A percentile compares a stretch with the other conserved stretches of the same genome.
phyloP scores from a whole-genome alignment of 2,113 vertebrate species.

The Alethe diademata region DNA sequence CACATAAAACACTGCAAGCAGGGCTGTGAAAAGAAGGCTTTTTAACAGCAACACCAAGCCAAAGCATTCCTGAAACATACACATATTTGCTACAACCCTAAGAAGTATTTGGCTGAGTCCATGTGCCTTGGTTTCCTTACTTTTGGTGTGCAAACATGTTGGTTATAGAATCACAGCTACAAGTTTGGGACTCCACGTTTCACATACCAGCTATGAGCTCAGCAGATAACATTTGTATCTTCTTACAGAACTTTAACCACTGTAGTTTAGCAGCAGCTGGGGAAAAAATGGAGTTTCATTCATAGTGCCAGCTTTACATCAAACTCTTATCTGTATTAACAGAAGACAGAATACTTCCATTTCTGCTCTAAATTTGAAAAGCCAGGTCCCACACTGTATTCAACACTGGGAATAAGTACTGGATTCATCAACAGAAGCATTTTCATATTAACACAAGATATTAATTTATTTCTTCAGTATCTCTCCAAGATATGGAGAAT shows the following conservation, averaged over 20 bases:
- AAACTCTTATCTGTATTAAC: neutral
- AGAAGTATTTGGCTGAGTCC: neutral
- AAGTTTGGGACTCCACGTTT: neutral
- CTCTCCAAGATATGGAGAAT: neutral
- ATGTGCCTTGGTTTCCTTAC: neutral
- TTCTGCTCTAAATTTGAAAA: neutral
- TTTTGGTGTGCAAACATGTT: neutral
- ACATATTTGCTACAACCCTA: neutral
- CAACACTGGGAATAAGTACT: neutral
- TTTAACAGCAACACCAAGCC: neutral
- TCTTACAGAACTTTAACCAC: neutral
- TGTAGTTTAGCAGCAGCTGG: neutral
- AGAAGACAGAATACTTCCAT: neutral
- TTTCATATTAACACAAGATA: neutral
- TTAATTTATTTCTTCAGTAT: neutral
- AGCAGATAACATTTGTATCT: neutral
- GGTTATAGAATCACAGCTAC: neutral
- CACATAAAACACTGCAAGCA: neutral
- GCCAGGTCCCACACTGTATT: neutral
- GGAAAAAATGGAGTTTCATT: neutral
- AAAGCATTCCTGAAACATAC: neutral
- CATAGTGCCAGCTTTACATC: neutral
- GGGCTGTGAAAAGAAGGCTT: neutral
- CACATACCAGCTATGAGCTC: neutral
- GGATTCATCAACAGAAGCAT: neutral